These are phyloP conservation scores for Camponotus floridanus DNA, from an alignment of 1,140 invertebrate species.

Conservation along the genomic window DNA sequence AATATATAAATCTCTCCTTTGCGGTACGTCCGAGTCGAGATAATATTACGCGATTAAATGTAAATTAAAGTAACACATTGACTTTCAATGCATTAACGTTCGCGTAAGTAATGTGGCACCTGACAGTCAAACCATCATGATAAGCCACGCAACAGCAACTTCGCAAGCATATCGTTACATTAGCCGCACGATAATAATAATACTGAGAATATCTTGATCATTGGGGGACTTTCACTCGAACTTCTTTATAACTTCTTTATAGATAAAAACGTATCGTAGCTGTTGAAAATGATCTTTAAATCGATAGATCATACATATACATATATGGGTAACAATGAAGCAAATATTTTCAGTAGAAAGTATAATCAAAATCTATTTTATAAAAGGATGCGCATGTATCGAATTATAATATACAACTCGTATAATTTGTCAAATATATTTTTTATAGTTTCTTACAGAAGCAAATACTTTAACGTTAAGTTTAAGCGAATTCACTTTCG, in stretches of 20 bases:
- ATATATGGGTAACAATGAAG: not conserved
- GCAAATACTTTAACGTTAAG: not conserved
- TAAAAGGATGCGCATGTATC: not conserved
- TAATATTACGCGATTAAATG: conserved; percentile 52
- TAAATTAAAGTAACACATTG: conserved; percentile 48
- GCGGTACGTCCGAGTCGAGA: conserved; percentile 25
- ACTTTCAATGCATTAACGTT: conserved; percentile 64
- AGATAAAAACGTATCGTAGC: conserved; percentile 17
- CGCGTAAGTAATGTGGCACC: conserved; percentile 66
- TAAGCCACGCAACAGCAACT: conserved; percentile 64
- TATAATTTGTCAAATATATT: not conserved
- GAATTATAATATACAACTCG: conserved; percentile 21
- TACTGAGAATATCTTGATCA: conserved; percentile 40
- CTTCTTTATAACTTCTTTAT: not conserved
- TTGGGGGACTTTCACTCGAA: conserved; percentile 7
- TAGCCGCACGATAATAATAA: conserved; percentile 28
- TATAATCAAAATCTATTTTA: not conserved
- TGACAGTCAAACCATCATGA: conserved; percentile 69
- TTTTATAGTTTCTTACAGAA: not conserved
- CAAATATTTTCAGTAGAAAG: not conserved
- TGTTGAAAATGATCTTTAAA: conserved; percentile 4
- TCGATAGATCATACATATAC: not conserved
- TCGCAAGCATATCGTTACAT: conserved; percentile 43
- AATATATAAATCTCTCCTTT: conserved; percentile 36
- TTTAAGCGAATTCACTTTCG: not conserved